Evolutionary conservation across 2,113 vertebrate species (phyloP), one percentile per base, ranked within the genome.

Genomic region (Pyrgilauda ruficollis): DNA sequence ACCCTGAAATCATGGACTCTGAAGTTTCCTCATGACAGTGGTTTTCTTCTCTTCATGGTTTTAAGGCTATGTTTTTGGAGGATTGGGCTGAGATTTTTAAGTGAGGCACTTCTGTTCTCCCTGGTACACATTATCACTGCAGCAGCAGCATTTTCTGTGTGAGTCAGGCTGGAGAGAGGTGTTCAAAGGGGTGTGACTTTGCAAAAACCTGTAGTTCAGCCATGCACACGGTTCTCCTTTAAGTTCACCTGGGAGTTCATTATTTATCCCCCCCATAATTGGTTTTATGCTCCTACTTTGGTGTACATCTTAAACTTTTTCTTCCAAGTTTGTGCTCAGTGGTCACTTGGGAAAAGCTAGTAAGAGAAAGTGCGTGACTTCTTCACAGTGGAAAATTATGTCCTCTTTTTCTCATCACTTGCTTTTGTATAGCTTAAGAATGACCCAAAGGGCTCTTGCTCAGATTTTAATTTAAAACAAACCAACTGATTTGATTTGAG

Each of bases 401-500:
- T 63, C 59, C 21, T 90, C 61, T 86, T 77, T 91, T 84, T 59
- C 47, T 61, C 41, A 81, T 90, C 80, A 44, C 43, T 93, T 1
- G 2, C 16, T 92, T 88, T 84, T 73, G 37, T 81, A 16, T 56
- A 53, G 86, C 58, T 90, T 83, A 61, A 87, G 68, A 93, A 62
- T 84, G 52, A 90, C 83, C 85, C 90, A 86, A 81, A 92, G 58
- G 69, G 28, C 66, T 90, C 59, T 86, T 84, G 47, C 68, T 93
- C 41, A 82, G 86, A 62, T 84, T 96, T 96, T 93, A 73, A 72
- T 96, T 96, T 95, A 62, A 94, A 92, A 90, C 43, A 90, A 94
- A 68, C 52, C 16, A 31, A 61, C 61, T 88, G 61, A 89, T 95
- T 92, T 92, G 90, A 89, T 93, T 76, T 0, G 0, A 92, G 80